Evolutionary conservation across 2,113 vertebrate genomes (phyloP).

Genomic region (Toxostoma redivivum): DNA sequence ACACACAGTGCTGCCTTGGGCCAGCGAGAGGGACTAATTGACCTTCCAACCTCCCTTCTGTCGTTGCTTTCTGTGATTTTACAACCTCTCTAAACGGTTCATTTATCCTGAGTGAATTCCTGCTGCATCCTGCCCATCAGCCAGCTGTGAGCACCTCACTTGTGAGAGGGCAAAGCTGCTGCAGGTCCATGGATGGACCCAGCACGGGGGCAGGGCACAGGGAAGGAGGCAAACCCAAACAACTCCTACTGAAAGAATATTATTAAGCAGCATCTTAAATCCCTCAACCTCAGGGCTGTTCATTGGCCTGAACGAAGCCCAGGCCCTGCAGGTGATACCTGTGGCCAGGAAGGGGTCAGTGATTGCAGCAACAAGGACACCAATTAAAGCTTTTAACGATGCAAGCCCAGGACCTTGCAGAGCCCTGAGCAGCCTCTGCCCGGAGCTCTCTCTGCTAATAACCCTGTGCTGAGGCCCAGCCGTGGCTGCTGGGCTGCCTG

Average conservation of each 20-base stretch:
- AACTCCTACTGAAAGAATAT: not conserved
- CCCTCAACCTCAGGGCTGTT: not conserved
- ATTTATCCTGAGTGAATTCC: not conserved
- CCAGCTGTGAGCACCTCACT: not conserved
- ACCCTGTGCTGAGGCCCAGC: fast-evolving
- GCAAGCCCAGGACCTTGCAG: not conserved
- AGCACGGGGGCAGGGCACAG: not conserved
- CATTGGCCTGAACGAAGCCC: not conserved
- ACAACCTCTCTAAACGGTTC: not conserved
- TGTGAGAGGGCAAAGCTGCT: not conserved
- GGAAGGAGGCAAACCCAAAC: not conserved
- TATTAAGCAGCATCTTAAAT: not conserved
- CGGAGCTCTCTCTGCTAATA: not conserved
- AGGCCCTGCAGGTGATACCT: not conserved
- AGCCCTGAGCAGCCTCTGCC: not conserved
- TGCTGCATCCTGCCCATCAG: not conserved
- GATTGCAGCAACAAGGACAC: not conserved
- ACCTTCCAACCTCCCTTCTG: constrained; percentile 13
- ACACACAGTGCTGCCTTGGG: not conserved
- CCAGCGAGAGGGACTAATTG: not conserved
- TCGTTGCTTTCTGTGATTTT: not conserved
- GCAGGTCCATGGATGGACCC: fast-evolving
- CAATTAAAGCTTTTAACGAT: constrained; percentile 37
- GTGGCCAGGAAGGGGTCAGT: not conserved
- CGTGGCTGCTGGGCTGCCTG: not conserved